Percentiles rank a stretch among this genome's conserved stretches.
Conservation (phyloP, 2,888 invertebrate genomes). For the Rosalia funebris region DNA sequence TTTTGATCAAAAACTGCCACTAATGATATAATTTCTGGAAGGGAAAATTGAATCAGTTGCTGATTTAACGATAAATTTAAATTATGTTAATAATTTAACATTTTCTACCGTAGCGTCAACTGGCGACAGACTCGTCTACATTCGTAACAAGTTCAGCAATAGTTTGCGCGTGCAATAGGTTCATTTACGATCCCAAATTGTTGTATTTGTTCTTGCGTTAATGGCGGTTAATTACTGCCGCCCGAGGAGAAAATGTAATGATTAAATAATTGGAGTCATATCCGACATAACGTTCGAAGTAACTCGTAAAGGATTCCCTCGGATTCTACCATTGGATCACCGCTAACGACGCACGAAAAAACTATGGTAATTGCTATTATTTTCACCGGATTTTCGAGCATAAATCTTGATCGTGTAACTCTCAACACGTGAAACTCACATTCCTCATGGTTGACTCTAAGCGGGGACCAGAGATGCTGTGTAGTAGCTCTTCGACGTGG, state of each 20-base stretch:
- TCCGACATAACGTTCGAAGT: constrained; percentile 26
- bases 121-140: no score
- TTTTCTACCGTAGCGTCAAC: no score
- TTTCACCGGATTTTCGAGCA: constrained; percentile 48
- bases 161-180: no score
- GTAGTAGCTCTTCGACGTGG: constrained; percentile 52
- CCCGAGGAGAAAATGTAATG: constrained; percentile 24
- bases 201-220: constrained; percentile 19
- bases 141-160: no score
- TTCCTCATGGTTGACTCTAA: constrained; percentile 47
- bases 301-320: constrained; percentile 27
- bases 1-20: no score
- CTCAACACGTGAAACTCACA: constrained; percentile 51
- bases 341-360: constrained; percentile 45
- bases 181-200: no score
- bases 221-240: constrained; percentile 11
- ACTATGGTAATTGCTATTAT: constrained; percentile 50
- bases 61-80: no score
- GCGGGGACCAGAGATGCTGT: constrained; percentile 33
- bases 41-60: no score
- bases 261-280: constrained; percentile 36
- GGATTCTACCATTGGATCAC: constrained; percentile 39
- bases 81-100: no score
- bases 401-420: constrained; percentile 47
- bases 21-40: no score